Evolutionary conservation across 2,113 vertebrate species (phyloP).

Genomic region (Cygnus buccinator): DNA sequence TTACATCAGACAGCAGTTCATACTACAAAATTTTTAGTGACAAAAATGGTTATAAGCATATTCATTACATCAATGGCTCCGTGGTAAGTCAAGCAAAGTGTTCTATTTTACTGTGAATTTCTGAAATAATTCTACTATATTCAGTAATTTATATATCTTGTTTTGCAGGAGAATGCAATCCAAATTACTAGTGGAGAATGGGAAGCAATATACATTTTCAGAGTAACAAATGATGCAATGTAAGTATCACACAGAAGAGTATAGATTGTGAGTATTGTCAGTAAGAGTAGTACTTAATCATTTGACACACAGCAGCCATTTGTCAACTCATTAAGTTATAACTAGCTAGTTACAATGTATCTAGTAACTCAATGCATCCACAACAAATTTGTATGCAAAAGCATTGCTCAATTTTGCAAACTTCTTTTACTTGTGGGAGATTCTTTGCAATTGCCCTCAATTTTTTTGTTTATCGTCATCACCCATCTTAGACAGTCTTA

Average conservation of each 20-base stretch:
- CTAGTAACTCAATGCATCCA: background rate
- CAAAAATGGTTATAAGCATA: slow-evolving; percentile 91
- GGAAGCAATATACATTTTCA: slow-evolving; percentile 95
- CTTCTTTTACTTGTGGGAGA: background rate
- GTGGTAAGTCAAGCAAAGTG: slow-evolving; percentile 77
- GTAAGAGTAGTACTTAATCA: background rate
- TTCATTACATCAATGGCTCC: slow-evolving; percentile 87
- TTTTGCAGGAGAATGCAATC: slow-evolving; percentile 84
- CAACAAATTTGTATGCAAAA: background rate
- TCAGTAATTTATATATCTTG: slow-evolving; percentile 63
- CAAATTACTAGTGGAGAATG: slow-evolving; percentile 92
- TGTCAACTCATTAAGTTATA: background rate
- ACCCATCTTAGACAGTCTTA: background rate
- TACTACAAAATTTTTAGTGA: slow-evolving; percentile 98
- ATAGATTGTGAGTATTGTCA: slow-evolving; percentile 43
- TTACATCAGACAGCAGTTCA: slow-evolving; percentile 86
- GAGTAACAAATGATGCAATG: slow-evolving; percentile 91
- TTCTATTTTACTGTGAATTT: slow-evolving; percentile 28
- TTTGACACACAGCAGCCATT: background rate
- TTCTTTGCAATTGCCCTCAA: background rate
- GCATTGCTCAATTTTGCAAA: background rate
- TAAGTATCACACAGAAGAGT: slow-evolving; percentile 74
- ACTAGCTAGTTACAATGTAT: background rate
- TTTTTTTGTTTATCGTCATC: background rate
- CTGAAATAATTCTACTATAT: slow-evolving; percentile 60